Base-by-base conservation (phyloP, 2,797 vertebrate species). In the Linurgus olivaceus region DNA sequence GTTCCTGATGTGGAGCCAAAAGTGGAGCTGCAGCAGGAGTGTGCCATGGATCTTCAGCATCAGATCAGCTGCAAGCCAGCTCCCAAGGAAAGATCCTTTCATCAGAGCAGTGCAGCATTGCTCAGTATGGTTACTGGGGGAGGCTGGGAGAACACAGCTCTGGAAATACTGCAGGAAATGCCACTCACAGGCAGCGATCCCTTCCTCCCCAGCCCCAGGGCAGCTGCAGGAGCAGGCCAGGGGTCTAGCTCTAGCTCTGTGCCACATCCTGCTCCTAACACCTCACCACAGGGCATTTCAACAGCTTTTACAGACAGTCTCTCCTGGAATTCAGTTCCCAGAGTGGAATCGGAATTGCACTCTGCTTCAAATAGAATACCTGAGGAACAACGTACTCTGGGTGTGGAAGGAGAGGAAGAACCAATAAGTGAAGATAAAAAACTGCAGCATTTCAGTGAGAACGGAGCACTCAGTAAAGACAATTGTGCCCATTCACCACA, bases 371-470 rank as follows among this genome's bases (percentile, higher is more conserved):
- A 87, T 76, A 38, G 74, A 96, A 71, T 4, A 86, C 37, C 76
- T 92, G 75, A 3, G 2, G 65, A 94, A 77, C 88, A 85, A 67
- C 0, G 7, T 17, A 21, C 21, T 74, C 71, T 15, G 48, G 35
- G 16, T 29, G 20, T 2, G 90, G 74, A 68, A 80, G 72, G 38
- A 54, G 45, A 78, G 68, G 17, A 51, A 48, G n/a, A 50, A n/a
- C 58, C 65, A 78, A 86, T 54, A 88, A 77, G 54, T 45, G 45
- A 48, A 63, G 80, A 86, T 72, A 83, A 91, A 91, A 88, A 90
- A 71, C 0, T 21, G 33, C 45, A 73, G 6, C 31, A 42, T 94
- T 91, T 82, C 78, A 91, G 42, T 35, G 59, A 89, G 66, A 85
- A 86, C 7, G 31, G 51, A 90, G 85, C 57, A 78, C 78, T 95